phyloP scores from a whole-genome alignment of 2,797 vertebrate species.

The Atherinosoma microstoma region DNA sequence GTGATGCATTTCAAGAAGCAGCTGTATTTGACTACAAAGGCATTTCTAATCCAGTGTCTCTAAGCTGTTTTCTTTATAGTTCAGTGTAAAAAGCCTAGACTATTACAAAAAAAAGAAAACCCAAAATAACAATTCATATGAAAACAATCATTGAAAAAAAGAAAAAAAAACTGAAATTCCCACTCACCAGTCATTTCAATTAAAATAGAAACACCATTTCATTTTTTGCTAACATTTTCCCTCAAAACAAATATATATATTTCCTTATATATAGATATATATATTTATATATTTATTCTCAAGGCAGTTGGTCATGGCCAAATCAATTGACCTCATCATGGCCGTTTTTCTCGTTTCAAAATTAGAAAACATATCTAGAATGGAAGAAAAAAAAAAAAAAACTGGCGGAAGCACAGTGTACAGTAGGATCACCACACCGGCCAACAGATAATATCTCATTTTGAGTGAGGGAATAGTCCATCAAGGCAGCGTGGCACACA shows the following conservation, averaged over 20 bases:
- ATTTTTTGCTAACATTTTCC: constrained; percentile 80
- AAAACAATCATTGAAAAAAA: constrained; percentile 76
- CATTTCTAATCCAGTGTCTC: constrained; percentile 88
- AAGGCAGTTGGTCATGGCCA: constrained; percentile 86
- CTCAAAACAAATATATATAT: constrained; percentile 85
- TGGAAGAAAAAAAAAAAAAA: constrained; percentile 57
- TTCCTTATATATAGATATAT: constrained; percentile 72
- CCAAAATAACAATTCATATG: constrained; percentile 80
- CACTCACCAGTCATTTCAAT: constrained; percentile 85
- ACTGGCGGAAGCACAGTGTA: constrained; percentile 63
- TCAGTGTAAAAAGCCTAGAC: constrained; percentile 89
- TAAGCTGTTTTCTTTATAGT: constrained; percentile 84
- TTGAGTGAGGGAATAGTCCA: constrained; percentile 69
- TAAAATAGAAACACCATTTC: constrained; percentile 85
- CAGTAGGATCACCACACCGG: constrained; percentile 57
- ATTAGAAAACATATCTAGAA: constrained; percentile 77
- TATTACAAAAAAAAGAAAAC: constrained; percentile 83
- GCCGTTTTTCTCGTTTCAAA: constrained; percentile 77
- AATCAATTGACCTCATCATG: constrained; percentile 80
- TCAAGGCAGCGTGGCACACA: constrained; percentile 73
- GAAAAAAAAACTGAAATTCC: constrained; percentile 73
- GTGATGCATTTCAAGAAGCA: constrained; percentile 83
- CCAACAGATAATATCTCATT: constrained; percentile 66
- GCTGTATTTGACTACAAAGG: constrained; percentile 88
- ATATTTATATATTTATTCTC: constrained; percentile 81